These are phyloP conservation scores for Pelmatolapia mariae DNA, from an alignment of 2,113 vertebrate genomes.

Conservation along the genomic window DNA sequence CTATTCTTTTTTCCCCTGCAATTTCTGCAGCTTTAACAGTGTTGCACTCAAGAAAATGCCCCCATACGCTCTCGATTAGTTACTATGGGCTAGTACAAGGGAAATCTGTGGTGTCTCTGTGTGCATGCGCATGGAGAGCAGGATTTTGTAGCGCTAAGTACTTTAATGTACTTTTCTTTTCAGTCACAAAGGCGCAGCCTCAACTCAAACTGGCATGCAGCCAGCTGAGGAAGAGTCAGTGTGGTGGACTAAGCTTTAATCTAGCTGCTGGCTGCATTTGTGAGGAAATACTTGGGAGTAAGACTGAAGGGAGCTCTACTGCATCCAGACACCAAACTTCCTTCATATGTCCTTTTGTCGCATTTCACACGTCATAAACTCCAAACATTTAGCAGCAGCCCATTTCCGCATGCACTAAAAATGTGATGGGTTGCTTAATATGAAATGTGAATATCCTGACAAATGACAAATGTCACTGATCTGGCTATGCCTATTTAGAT, in stretches of 20 bases:
- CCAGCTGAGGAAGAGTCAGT: conserved; percentile 16
- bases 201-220: conserved; percentile 10
- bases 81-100: not conserved
- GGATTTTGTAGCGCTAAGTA: conserved; percentile 31
- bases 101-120: not conserved
- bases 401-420: not conserved
- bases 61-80: not conserved
- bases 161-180: conserved; percentile 41
- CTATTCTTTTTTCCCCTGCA: not conserved
- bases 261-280: conserved; percentile 30
- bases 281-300: conserved; percentile 1
- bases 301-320: not conserved
- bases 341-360: conserved; percentile 11
- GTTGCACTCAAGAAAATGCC: not conserved
- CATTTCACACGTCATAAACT: conserved; percentile 37
- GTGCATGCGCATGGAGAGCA: conserved; percentile 15
- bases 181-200: conserved; percentile 9
- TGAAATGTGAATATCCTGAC: not conserved
- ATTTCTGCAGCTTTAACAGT: not conserved
- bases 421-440: not conserved
- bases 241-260: not conserved
- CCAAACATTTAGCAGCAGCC: not conserved
- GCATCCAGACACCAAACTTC: conserved; percentile 17
- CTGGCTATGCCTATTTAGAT: not conserved
- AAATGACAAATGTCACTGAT: not conserved